Percentiles rank a stretch among this genome's conserved stretches.
phyloP scores from a whole-genome alignment of 2,888 invertebrate genomes.

The Tuta absoluta region DNA sequence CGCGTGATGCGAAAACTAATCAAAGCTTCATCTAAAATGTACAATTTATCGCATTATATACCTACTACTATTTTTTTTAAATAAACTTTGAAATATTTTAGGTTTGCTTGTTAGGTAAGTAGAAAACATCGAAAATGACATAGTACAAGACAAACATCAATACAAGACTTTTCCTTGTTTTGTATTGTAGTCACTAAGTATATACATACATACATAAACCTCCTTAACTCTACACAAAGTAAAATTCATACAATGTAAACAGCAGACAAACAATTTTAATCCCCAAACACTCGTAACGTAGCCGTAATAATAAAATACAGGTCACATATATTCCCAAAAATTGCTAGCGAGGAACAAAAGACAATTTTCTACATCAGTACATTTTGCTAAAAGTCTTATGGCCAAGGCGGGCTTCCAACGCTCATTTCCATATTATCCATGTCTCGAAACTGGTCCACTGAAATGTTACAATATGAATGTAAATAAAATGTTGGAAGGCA shows the following conservation, averaged over 20 bases:
- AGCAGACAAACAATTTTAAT: constrained; percentile 17
- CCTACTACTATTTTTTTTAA: too few relatives aligned
- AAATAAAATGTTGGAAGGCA: constrained; percentile 35
- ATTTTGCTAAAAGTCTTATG: constrained; percentile 45
- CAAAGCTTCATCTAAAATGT: neutral
- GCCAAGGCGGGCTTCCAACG: constrained; percentile 41
- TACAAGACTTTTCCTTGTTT: neutral
- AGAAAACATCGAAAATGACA: too few relatives aligned
- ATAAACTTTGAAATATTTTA: too few relatives aligned
- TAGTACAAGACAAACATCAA: neutral
- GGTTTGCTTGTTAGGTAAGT: too few relatives aligned
- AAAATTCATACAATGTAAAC: neutral
- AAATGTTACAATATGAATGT: constrained; percentile 32
- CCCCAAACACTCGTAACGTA: constrained; percentile 11
- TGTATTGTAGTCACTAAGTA: neutral
- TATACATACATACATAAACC: neutral
- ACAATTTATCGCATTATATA: neutral
- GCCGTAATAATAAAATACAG: constrained; percentile 18
- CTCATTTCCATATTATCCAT: constrained; percentile 51
- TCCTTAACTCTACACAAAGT: neutral
- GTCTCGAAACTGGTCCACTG: constrained; percentile 26
- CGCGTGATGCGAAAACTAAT: neutral
- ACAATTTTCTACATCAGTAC: constrained; percentile 47
- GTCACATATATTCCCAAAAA: constrained; percentile 28
- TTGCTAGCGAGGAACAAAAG: constrained; percentile 36